Base-by-base conservation (phyloP, 2,113 vertebrate species). In the Dipodomys stephensi region DNA sequence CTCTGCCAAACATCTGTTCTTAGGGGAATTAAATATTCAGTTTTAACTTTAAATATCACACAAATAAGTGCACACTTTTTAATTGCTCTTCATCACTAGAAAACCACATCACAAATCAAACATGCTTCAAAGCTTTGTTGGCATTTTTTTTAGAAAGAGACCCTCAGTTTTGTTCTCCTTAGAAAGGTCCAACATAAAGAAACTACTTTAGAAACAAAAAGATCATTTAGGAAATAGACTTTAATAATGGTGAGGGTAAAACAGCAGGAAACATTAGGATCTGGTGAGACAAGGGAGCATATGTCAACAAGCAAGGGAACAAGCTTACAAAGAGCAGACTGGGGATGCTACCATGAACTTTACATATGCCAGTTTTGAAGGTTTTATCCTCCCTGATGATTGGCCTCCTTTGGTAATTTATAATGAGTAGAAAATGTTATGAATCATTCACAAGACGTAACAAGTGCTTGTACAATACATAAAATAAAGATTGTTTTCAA, bases 1-100 rank as follows among this genome's bases (percentile, higher is more conserved):
- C n/a, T 93, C 80, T 69, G 79, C 71, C 69, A 88, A 95, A 89
- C 85, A 87, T 87, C 68, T 94, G 68, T 86, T 92, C 85, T 92
- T 76, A 84, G 25, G 80, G 15, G 32, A 94, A 91, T 90, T 91
- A 93, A 94, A 83, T 88, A 83, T 49, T 90, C 60, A 35, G 32
- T 53, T 88, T 90, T 91, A 46, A 74, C 72, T 92, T 28, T 94
- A 62, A 95, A 83, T 19, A 53, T 65, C 49, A 80, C 28, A 85
- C 44, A 44, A 72, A 79, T 69, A 94, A 93, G 71, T 68, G 49
- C 15, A 62, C 4, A 90, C 13, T 83, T 35, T 87, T 74, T 46
- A 79, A 92, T 87, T 96, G 49, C 15, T 78, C 92, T 39, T 83
- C 68, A 12, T 79, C 69, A 76, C 44, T 73, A 27, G 80, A 64